phyloP scores from a whole-genome alignment of 2,888 invertebrate genomes.

The Limenitis camilla region DNA sequence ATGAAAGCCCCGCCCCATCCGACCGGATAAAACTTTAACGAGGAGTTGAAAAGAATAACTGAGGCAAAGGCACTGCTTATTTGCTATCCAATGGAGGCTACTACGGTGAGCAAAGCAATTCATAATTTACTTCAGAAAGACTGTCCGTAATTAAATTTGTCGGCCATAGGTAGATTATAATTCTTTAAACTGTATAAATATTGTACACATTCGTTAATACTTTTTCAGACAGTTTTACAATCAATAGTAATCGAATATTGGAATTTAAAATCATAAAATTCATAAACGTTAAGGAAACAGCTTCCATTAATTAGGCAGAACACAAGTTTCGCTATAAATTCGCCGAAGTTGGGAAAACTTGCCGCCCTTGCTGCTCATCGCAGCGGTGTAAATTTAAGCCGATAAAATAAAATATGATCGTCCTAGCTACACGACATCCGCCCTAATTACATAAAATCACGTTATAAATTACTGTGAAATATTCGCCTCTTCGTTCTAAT shows the following conservation, averaged over 20 bases:
- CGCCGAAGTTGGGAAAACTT: slow-evolving; percentile 58
- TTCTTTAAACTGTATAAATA: background rate
- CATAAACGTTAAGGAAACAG: slow-evolving; percentile 51
- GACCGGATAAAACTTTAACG: slow-evolving; percentile 53
- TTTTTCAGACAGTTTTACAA: background rate
- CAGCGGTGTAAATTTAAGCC: slow-evolving; percentile 60
- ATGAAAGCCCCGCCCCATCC: slow-evolving; percentile 59
- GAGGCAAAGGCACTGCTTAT: slow-evolving; percentile 38
- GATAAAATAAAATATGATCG: slow-evolving; percentile 70
- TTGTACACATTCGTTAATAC: too few relatives aligned
- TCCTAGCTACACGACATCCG: slow-evolving; percentile 50
- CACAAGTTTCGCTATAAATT: slow-evolving; percentile 72
- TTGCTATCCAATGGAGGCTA: slow-evolving; percentile 28
- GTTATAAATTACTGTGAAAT: slow-evolving; percentile 59
- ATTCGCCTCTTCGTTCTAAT: slow-evolving; percentile 48
- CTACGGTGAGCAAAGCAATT: slow-evolving; percentile 15
- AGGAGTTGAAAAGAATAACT: slow-evolving; percentile 48
- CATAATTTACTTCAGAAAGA: slow-evolving; percentile 12
- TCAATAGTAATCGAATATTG: slow-evolving; percentile 11
- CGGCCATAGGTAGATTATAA: background rate
- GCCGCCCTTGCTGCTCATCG: slow-evolving; percentile 59
- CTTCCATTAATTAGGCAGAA: slow-evolving; percentile 70
- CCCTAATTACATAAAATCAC: slow-evolving; percentile 63
- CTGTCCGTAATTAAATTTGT: slow-evolving; percentile 11
- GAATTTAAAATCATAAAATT: slow-evolving; percentile 47